These are phyloP conservation scores for Sanderia malayensis DNA, from an alignment of 30 jellyfish, hydroid and myxozoan genomes.

Conservation along the genomic window DNA sequence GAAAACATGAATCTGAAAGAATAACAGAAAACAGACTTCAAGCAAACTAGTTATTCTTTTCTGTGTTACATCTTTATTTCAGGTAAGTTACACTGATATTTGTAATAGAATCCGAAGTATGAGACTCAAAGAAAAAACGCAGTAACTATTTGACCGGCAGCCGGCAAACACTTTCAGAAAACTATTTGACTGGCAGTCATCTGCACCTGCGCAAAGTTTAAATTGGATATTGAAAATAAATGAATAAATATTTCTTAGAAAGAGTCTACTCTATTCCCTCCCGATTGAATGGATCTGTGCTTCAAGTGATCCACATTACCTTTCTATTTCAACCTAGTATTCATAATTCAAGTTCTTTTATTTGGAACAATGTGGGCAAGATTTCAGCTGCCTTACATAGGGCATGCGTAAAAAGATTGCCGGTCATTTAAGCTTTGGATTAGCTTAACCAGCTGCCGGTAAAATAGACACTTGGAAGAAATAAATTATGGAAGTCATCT, in stretches of 20 bases:
- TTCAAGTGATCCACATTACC: constrained; percentile 11
- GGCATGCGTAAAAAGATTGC: constrained; percentile 2
- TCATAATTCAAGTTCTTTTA: neutral
- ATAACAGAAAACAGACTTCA: neutral
- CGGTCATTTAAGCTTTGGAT: neutral
- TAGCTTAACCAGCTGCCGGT: neutral
- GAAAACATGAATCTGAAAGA: neutral
- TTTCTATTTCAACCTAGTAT: constrained; percentile 1
- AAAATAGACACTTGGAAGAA: constrained; percentile 1
- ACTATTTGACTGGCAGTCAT: constrained; percentile 8
- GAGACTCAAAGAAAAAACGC: neutral
- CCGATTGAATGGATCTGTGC: constrained; percentile 3
- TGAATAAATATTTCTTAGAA: constrained; percentile 3
- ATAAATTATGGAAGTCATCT: neutral
- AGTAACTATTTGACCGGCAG: constrained; percentile 9
- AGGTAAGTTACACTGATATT: neutral
- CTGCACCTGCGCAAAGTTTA: constrained; percentile 3
- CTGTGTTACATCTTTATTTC: neutral
- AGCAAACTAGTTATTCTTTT: neutral
- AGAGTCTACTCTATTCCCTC: constrained; percentile 8
- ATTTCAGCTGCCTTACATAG: constrained; percentile 6
- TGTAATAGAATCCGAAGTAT: neutral
- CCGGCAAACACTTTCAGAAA: constrained; percentile 9
- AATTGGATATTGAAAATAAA: constrained; percentile 4
- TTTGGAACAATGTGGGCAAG: constrained; percentile 5